A percentile compares a stretch with the other conserved stretches of the same genome.
Evolutionary conservation across 1,140 invertebrate species (phyloP).

Genomic region (Bombus haemorrhoidalis): DNA sequence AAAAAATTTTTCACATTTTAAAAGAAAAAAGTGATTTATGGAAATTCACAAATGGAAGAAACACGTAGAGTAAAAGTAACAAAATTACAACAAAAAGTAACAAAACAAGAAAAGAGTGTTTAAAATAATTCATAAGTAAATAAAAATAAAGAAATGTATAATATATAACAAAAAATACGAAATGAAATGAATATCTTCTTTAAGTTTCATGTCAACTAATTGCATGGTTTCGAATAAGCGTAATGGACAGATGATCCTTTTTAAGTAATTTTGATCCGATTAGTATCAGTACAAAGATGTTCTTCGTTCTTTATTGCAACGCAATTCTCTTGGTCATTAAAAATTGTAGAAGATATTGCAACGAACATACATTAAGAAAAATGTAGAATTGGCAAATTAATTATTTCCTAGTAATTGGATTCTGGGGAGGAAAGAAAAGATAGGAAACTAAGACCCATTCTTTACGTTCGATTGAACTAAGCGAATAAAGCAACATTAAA

Average conservation of each 20-base stretch:
- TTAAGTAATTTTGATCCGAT: not conserved
- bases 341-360: not conserved
- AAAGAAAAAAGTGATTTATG: too few species aligned
- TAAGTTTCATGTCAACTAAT: not conserved
- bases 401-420: not conserved
- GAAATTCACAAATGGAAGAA: too few species aligned
- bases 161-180: not conserved
- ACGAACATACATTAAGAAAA: not conserved
- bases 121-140: not conserved
- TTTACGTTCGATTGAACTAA: not conserved
- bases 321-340: not conserved
- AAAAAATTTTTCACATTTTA: too few species aligned
- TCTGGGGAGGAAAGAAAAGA: not conserved
- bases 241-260: not conserved
- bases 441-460: not conserved
- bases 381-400: not conserved
- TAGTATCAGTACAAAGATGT: not conserved
- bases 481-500: not conserved
- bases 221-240: not conserved
- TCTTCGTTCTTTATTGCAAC: not conserved
- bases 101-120: not conserved
- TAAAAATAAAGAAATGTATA: not conserved
- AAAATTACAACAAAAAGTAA: too few species aligned
- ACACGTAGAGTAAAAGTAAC: too few species aligned
- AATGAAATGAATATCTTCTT: too few species aligned